phyloP scores from a whole-genome alignment of 2,113 vertebrate genomes.

The Chaetops frenatus region DNA sequence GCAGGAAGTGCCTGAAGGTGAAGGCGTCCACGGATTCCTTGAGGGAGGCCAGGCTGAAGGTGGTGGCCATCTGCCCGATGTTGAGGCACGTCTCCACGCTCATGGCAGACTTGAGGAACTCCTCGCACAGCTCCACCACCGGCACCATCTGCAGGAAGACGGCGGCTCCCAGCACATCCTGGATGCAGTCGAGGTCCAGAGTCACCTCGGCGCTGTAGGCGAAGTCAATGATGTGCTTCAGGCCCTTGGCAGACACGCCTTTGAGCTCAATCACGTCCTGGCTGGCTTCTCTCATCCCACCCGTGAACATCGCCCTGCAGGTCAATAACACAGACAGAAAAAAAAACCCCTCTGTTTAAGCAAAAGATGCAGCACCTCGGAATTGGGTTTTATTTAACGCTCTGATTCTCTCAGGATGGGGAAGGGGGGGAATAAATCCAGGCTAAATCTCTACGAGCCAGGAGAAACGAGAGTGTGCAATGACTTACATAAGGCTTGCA shows the following conservation, averaged over 20 bases:
- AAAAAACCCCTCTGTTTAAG: neutral
- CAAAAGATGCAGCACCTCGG: neutral
- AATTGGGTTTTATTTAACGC: neutral
- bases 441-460: neutral
- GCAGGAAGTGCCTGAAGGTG: constrained; percentile 93
- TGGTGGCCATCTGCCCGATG: constrained; percentile 96
- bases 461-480: neutral
- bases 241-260: constrained; percentile 87
- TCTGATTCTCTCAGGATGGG: neutral
- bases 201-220: constrained; percentile 96
- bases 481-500: neutral
- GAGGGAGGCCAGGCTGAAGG: constrained; percentile 90
- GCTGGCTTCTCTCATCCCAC: constrained; percentile 92
- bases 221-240: constrained; percentile 95
- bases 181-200: constrained; percentile 92
- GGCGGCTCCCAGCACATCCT: constrained; percentile 94
- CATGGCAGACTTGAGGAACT: constrained; percentile 96
- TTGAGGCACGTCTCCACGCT: constrained; percentile 95
- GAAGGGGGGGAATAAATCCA: neutral
- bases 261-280: constrained; percentile 92
- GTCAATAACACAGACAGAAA: neutral
- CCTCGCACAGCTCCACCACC: constrained; percentile 93
- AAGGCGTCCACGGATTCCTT: constrained; percentile 92
- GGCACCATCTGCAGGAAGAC: constrained; percentile 98
- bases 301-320: constrained; percentile 96